phyloP scores from a whole-genome alignment of 2,113 vertebrate genomes.

The Tylochromis polylepis region DNA sequence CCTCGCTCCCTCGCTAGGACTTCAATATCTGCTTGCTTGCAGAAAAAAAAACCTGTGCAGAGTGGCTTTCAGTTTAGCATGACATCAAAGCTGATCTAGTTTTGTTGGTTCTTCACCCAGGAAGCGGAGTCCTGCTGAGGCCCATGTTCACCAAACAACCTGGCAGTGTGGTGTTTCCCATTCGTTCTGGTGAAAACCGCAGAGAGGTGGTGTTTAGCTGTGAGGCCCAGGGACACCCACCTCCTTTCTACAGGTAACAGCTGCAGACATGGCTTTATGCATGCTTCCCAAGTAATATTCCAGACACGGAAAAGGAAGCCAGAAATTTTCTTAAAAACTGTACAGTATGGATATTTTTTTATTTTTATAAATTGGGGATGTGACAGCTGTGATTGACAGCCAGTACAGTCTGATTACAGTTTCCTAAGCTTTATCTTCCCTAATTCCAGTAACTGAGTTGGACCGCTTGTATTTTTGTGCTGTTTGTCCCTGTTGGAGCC shows the following conservation, averaged over 20 bases:
- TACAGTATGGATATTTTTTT: background rate
- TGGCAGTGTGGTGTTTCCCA: slow-evolving; percentile 83
- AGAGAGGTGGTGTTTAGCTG: slow-evolving; percentile 87
- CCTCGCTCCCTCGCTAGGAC: background rate
- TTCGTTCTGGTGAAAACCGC: slow-evolving; percentile 84
- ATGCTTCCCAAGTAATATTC: background rate
- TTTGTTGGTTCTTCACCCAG: slow-evolving; percentile 66
- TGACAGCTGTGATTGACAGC: background rate
- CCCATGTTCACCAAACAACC: slow-evolving; percentile 90
- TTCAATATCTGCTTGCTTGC: background rate
- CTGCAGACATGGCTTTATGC: background rate
- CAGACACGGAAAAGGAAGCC: background rate
- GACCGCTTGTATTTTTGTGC: background rate
- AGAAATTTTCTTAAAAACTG: background rate
- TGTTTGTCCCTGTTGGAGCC: background rate
- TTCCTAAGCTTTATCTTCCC: background rate
- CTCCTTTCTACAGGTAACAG: slow-evolving; percentile 83
- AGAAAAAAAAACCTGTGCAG: background rate
- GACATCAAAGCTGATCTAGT: slow-evolving; percentile 20
- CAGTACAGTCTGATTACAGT: background rate
- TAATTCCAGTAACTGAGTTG: background rate
- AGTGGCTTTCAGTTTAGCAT: background rate
- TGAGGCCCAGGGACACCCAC: slow-evolving; percentile 86
- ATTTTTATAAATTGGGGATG: background rate
- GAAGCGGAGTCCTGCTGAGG: slow-evolving; percentile 77